Conservation (phyloP, 2,888 invertebrate genomes). For the Standfussiana lucernea region DNA sequence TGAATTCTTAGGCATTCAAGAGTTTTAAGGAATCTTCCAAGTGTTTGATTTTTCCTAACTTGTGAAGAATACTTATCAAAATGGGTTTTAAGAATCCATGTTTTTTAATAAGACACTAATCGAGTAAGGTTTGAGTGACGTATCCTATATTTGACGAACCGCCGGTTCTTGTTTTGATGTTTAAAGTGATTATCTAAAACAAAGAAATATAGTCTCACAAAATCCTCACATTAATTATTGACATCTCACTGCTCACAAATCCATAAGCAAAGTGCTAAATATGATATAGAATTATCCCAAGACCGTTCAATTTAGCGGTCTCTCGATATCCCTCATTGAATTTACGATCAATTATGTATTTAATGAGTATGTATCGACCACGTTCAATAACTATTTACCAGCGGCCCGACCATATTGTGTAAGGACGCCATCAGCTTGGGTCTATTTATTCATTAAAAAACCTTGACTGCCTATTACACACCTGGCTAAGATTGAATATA, state of each 20-base stretch:
- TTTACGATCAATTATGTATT: constrained; percentile 38
- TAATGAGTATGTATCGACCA: constrained; percentile 43
- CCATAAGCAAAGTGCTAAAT: not conserved
- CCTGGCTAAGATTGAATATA: constrained; percentile 65
- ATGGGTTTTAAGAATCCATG: not conserved
- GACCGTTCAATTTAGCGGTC: constrained; percentile 30
- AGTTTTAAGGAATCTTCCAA: constrained; percentile 5
- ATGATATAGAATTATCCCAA: constrained; percentile 15
- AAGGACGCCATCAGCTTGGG: constrained; percentile 48
- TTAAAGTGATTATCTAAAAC: not conserved
- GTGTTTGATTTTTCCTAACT: not conserved
- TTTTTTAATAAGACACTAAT: not conserved
- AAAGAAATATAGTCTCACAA: not conserved
- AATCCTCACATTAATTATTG: constrained; percentile 1
- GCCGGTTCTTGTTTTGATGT: not conserved
- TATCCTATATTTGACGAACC: not conserved
- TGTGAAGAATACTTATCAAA: not conserved
- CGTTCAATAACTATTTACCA: constrained; percentile 44
- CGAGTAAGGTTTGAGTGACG: not conserved
- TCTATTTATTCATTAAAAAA: constrained; percentile 51
- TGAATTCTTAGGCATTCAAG: constrained; percentile 9
- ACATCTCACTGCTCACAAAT: constrained; percentile 1
- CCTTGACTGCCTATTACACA: constrained; percentile 61
- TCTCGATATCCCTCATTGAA: constrained; percentile 32
- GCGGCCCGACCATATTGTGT: constrained; percentile 50